A percentile compares a stretch with the other conserved stretches of the same genome.
phyloP scores from a whole-genome alignment of 2,888 invertebrate genomes.

The Hemaris fuciformis region DNA sequence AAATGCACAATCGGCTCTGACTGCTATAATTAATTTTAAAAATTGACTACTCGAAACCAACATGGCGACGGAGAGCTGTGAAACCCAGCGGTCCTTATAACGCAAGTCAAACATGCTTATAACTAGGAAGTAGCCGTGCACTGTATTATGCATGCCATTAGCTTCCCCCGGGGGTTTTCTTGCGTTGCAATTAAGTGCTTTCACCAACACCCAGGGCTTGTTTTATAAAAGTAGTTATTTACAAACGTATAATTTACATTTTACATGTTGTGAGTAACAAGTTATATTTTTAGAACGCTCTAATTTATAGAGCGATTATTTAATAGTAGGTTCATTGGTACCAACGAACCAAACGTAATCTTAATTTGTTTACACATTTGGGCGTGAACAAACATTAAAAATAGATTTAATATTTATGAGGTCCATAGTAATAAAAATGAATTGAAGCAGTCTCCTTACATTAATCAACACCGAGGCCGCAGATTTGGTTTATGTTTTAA shows the following conservation, averaged over 20 bases:
- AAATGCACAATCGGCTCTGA: no score
- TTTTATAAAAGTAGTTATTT: neutral
- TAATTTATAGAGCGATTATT: no score
- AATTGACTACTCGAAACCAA: neutral
- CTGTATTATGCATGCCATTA: neutral
- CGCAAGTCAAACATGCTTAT: neutral
- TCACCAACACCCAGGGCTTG: neutral
- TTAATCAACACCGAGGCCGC: neutral
- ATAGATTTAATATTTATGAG: neutral
- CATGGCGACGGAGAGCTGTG: neutral
- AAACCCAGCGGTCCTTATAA: neutral
- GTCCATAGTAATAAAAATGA: neutral
- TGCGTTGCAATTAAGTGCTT: conserved; percentile 5
- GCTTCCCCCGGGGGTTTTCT: neutral
- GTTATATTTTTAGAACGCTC: neutral
- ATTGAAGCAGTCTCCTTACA: neutral
- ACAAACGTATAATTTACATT: neutral
- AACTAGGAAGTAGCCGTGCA: neutral
- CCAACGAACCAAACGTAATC: neutral
- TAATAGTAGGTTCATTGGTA: no score
- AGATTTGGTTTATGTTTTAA: neutral
- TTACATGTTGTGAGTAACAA: neutral
- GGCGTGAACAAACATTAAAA: conserved; percentile 1
- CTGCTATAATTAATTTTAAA: neutral
- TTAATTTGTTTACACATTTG: neutral